Evolutionary conservation across 2,888 invertebrate genomes (phyloP), one percentile per base, ranked within the genome.

Genomic region (Plemyria rubiginata): DNA sequence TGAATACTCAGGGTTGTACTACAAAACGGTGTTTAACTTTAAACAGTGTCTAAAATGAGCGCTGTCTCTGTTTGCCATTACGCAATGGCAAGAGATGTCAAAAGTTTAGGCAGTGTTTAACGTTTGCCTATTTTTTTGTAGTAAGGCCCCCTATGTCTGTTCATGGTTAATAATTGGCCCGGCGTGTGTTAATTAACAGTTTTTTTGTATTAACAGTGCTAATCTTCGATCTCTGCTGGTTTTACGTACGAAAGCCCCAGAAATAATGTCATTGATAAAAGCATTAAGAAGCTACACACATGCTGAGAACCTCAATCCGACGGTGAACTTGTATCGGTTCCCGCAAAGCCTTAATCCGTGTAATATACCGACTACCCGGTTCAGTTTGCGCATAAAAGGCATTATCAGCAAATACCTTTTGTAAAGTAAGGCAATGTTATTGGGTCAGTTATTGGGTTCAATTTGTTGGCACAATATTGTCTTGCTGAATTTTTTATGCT

Each of bases 361-460:
- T 38, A 11, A 38, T 15, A 43, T 49, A 46, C 49, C 40, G 6
- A 51, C 29, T 32, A 45, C 28, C 45, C 38, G 46, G 46, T 40
- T 51, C 51, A n/a, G 50, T 38, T 61, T 15, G 36, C 32, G 50
- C 43, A 43, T 36, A 11, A 54, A n/a, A 16, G 9, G 46, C 16
- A 45, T 45, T 29, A 53, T 38, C 53, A 32, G 41, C 7, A 55
- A 54, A 49, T 40, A 46, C 61, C 55, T 55, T 46, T 16, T 16
- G 38, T 38, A 22, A 51, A 45, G 45, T 45, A 49, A 56, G 46
- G 40, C 52, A 52, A 56, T 48, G 56, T 62, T 62, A 57, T 54
- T 54, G 49, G 43, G 13, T 40, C 49, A 57, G 53, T 62, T 45
- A 15, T 16, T 45, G 16, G 43, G 8, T 9, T 11, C 45, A 16